A percentile compares a stretch with the other conserved stretches of the same genome.
Evolutionary conservation across 2,113 vertebrate species (phyloP).

Genomic region (Hystrix brachyura): DNA sequence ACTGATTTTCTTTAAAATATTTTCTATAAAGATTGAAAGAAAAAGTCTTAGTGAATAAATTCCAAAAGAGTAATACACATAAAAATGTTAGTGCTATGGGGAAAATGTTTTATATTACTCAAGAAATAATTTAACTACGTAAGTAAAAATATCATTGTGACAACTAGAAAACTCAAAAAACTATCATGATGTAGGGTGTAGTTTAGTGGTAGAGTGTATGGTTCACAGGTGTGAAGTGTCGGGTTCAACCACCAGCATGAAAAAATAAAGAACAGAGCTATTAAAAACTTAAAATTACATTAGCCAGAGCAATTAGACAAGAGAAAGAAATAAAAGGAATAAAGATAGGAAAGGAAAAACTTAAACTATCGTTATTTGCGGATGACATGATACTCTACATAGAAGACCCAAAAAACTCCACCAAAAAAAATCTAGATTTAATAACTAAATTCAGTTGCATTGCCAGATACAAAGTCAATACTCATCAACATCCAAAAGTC

Average conservation of each 20-base stretch:
- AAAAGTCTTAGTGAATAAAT: not conserved
- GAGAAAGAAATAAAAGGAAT: too few relatives aligned
- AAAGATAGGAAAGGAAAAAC: too few relatives aligned
- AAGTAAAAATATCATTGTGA: not conserved
- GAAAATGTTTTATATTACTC: conserved; percentile 14
- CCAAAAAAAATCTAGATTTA: too few relatives aligned
- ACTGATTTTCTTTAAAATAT: not conserved
- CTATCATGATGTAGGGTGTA: not conserved
- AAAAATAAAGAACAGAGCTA: not conserved
- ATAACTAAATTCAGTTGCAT: too few relatives aligned
- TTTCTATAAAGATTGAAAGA: conserved; percentile 2
- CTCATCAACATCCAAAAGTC: too few relatives aligned
- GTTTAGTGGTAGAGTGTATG: too few relatives aligned
- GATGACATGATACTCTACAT: too few relatives aligned
- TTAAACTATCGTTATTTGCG: too few relatives aligned
- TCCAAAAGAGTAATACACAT: not conserved
- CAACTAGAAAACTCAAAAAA: not conserved
- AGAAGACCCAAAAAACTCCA: too few relatives aligned
- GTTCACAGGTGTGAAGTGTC: not conserved
- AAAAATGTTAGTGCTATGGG: not conserved
- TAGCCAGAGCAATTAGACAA: too few relatives aligned
- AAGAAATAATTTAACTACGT: not conserved
- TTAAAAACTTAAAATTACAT: not conserved
- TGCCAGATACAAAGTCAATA: too few relatives aligned
- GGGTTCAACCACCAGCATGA: not conserved